Conservation (phyloP, 2,113 vertebrate genomes). For the Todiramphus chloris region DNA sequence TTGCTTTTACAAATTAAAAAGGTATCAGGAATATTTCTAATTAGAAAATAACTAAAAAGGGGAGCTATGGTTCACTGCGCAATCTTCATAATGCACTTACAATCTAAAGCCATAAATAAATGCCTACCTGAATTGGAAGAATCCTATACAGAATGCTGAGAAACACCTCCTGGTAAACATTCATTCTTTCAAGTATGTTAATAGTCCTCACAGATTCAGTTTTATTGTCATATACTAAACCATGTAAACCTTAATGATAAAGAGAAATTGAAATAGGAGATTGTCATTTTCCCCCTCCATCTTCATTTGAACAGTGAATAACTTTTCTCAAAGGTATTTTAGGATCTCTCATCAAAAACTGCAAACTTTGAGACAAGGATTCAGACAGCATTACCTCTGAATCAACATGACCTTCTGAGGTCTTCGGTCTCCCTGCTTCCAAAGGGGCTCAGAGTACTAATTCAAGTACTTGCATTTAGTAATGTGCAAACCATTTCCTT, state of each 20-base stretch:
- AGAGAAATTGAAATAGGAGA: constrained; percentile 65
- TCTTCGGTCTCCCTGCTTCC: not conserved
- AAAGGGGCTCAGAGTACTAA: constrained; percentile 19
- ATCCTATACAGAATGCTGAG: constrained; percentile 90
- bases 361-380: constrained; percentile 9
- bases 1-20: constrained; percentile 35
- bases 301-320: constrained; percentile 59
- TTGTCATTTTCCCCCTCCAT: constrained; percentile 52
- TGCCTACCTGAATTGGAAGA: constrained; percentile 90
- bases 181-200: constrained; percentile 97
- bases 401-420: constrained; percentile 30
- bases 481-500: not conserved
- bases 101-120: constrained; percentile 45
- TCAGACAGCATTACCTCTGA: constrained; percentile 16
- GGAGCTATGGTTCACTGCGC: not conserved
- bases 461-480: constrained; percentile 13
- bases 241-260: constrained; percentile 84
- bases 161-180: constrained; percentile 97
- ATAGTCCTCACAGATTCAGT: constrained; percentile 97
- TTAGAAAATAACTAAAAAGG: not conserved
- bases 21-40: constrained; percentile 10
- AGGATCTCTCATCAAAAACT: constrained; percentile 43
- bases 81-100: constrained; percentile 40
- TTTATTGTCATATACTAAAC: constrained; percentile 94
- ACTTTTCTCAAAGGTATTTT: constrained; percentile 61